Base-by-base conservation (phyloP, 2,797 vertebrate genomes). In the Orestias chungarensis region DNA sequence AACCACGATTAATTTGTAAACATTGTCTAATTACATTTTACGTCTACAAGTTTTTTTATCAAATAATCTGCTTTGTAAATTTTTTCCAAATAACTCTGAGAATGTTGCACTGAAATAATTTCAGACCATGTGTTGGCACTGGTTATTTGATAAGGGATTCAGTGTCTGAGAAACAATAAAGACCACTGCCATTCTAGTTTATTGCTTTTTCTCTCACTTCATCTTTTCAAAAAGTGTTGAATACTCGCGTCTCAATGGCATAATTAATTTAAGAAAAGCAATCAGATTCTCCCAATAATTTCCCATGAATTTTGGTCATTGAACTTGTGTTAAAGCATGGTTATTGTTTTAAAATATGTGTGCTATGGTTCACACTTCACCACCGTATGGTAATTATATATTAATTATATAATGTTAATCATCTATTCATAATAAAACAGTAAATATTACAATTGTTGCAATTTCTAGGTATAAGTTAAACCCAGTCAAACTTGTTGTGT, bases 121-220 rank as follows among this genome's bases (percentile, higher is more conserved):
- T 78, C 2, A 65, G 27, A 68, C 73, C 75, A 71, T 68, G 74
- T 76, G 79, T 62, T 66, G 14, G 35, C 76, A 49, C 14, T 71
- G 66, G 83, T 87, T 73, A 91, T 89, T 87, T 81, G 87, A 90
- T 88, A 76, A 83, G 86, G 84, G 86, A 85, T 70, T 64, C 17
- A 47, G 66, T 62, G 76, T 82, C 86, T 89, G 76, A 40, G 74
- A 61, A 71, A 86, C 76, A 84, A 88, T 83, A 84, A 83, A 49
- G 69, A 65, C 33, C 69, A 82, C 82, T 74, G 83, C 66, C 71
- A 78, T 88, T 88, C 86, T 61, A 71, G 71, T 82, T 85, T 92
- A 90, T 92, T 90, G 86, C 77, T 89, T 87, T 89, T 80, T 78
- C 75, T 79, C 83, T 86, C 46, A 42, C 75, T 76, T 68, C 31